phyloP scores from a whole-genome alignment of 2,888 invertebrate genomes.

The Chrysolina oricalcia region DNA sequence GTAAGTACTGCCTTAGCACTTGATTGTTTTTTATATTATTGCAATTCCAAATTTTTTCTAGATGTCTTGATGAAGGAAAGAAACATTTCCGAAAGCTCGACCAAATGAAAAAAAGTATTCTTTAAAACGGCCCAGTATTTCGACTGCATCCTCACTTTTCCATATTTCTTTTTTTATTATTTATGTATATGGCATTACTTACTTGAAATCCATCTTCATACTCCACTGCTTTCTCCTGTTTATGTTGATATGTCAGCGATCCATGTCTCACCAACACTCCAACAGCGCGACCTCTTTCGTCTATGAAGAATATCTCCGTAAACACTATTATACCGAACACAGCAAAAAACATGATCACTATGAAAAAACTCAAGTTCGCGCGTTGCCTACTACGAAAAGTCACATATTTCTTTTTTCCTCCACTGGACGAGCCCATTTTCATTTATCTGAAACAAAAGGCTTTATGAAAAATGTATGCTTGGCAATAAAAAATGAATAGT shows the following conservation, averaged over 20 bases:
- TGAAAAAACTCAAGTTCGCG: constrained; percentile 91
- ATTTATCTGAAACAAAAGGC: constrained; percentile 35
- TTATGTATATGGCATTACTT: no score
- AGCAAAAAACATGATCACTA: constrained; percentile 92
- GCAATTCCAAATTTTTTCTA: no score
- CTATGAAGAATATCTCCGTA: constrained; percentile 86
- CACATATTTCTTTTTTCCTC: constrained; percentile 65
- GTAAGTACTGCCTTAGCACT: no score
- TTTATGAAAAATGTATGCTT: neutral
- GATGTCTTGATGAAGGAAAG: no score
- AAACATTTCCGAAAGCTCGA: no score
- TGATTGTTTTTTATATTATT: no score
- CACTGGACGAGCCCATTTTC: constrained; percentile 67
- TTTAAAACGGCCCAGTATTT: no score
- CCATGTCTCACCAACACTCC: constrained; percentile 74
- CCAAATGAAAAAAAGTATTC: no score
- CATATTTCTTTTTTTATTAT: no score
- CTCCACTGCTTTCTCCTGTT: constrained; percentile 77
- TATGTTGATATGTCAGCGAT: constrained; percentile 73
- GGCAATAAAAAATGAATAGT: no score
- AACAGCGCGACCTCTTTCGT: constrained; percentile 76
- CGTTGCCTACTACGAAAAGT: constrained; percentile 80
- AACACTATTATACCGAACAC: constrained; percentile 91
- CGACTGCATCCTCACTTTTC: no score
- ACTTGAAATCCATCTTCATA: constrained; percentile 80